Evolutionary conservation across 2,113 vertebrate genomes (phyloP).

Genomic region (Prunella fulvescens): DNA sequence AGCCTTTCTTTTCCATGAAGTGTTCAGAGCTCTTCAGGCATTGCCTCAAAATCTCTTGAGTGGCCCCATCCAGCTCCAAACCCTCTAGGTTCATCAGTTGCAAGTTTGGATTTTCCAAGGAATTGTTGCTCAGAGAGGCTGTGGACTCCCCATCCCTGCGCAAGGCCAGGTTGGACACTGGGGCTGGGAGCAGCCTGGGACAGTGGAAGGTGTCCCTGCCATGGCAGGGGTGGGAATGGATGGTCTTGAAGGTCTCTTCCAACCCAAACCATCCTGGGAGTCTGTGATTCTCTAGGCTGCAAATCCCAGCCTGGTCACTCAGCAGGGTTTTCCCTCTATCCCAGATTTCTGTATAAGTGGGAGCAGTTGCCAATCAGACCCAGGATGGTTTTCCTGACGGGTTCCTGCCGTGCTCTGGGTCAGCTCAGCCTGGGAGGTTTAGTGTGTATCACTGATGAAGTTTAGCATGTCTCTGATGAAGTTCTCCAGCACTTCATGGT

Average conservation of each 20-base stretch:
- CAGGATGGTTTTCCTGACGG: rapidly evolving
- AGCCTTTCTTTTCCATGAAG: neutral
- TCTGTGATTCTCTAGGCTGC: neutral
- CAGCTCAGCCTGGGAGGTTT: neutral
- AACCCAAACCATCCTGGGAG: neutral
- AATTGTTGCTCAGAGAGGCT: neutral
- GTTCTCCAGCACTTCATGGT: neutral
- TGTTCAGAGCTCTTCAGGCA: neutral
- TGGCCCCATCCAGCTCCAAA: neutral
- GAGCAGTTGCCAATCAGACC: neutral
- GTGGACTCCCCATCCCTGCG: neutral
- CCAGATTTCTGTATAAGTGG: neutral
- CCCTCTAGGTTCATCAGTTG: neutral
- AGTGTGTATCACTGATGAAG: neutral
- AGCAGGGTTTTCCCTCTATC: neutral
- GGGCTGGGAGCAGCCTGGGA: neutral
- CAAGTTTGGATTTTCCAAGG: neutral
- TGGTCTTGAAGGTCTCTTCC: neutral
- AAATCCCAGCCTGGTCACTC: neutral
- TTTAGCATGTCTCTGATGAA: neutral
- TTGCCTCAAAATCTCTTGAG: neutral
- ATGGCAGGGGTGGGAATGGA: neutral
- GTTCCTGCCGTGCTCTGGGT: neutral
- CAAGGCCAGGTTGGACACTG: neutral
- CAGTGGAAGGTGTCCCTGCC: neutral